Percentiles rank a stretch among this genome's conserved stretches.
These are phyloP conservation scores for Percina caprodes DNA, from an alignment of 2,113 vertebrate genomes.

Conservation along the genomic window DNA sequence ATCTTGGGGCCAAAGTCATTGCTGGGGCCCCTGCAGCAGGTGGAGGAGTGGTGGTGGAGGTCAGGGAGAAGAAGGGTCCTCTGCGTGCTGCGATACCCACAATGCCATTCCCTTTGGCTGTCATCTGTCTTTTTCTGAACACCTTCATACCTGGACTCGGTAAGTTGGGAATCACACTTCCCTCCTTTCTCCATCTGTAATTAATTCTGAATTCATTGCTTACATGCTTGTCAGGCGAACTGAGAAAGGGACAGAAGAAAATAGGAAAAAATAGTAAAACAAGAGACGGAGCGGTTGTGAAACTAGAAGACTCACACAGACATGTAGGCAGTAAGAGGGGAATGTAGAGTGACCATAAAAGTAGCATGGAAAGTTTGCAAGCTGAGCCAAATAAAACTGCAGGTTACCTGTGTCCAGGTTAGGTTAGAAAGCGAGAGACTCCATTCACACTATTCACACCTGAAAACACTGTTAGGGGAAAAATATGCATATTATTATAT, in stretches of 20 bases:
- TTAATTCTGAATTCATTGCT: neutral
- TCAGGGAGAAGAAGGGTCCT: constrained; percentile 95
- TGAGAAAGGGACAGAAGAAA: neutral
- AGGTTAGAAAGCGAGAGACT: constrained; percentile 4
- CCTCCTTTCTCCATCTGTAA: neutral
- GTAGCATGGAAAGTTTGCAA: neutral
- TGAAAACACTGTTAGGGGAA: neutral
- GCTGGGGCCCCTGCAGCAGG: constrained; percentile 71
- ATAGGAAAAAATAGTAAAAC: constrained; percentile 16
- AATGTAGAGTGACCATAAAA: neutral
- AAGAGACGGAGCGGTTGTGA: neutral
- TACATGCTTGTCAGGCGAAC: neutral
- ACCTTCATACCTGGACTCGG: constrained; percentile 96
- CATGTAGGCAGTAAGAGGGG: neutral
- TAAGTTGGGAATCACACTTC: constrained; percentile 79
- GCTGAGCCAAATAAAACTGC: neutral
- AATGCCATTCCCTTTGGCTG: constrained; percentile 96
- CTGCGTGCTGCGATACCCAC: constrained; percentile 95
- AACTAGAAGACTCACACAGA: neutral
- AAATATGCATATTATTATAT: neutral
- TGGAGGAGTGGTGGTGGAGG: constrained; percentile 95
- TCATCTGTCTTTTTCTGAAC: constrained; percentile 97
- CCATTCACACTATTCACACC: constrained; percentile 10
- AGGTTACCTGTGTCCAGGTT: neutral
- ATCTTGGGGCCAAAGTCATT: constrained; percentile 65